Percentiles rank a stretch among this genome's conserved stretches.
phyloP scores from a whole-genome alignment of 1,140 invertebrate species.

The Scaptomyza graminum region DNA sequence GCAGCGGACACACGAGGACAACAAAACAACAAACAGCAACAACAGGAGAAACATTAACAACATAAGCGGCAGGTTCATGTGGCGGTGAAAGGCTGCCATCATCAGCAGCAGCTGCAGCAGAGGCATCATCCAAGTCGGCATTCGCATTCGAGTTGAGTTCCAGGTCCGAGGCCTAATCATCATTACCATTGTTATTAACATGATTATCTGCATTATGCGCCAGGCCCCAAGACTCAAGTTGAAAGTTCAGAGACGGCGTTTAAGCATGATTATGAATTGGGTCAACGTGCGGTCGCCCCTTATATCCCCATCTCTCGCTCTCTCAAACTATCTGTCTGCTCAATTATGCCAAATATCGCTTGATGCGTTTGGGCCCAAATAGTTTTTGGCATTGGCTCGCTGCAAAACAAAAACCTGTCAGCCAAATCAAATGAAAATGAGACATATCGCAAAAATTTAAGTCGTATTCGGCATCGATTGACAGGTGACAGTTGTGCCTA shows the following conservation, averaged over 20 bases:
- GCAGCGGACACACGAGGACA: conserved; percentile 48
- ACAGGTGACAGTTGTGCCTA: conserved; percentile 68
- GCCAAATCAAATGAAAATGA: conserved; percentile 78
- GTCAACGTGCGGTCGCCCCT: conserved; percentile 65
- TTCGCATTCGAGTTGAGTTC: conserved; percentile 26
- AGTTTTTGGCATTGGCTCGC: conserved; percentile 36
- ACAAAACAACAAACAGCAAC: conserved; percentile 9
- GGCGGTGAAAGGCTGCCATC: conserved; percentile 80
- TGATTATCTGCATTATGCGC: conserved; percentile 79
- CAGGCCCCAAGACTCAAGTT: conserved; percentile 70
- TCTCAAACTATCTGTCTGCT: neutral
- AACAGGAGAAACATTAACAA: conserved; percentile 11
- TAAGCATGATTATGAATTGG: conserved; percentile 82
- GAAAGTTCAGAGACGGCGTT: conserved; percentile 80
- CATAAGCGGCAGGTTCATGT: conserved; percentile 70
- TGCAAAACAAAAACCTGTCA: conserved; percentile 48
- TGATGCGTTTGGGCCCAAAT: conserved; percentile 41
- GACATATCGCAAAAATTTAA: conserved; percentile 77
- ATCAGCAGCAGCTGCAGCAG: conserved; percentile 9
- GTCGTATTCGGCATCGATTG: conserved; percentile 62
- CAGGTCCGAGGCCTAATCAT: conserved; percentile 69
- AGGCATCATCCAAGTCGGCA: conserved; percentile 12
- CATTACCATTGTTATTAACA: conserved; percentile 82
- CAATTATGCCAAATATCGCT: conserved; percentile 50
- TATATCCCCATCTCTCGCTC: neutral